Base-by-base conservation (phyloP, 2,113 vertebrate species). In the Cervus canadensis region DNA sequence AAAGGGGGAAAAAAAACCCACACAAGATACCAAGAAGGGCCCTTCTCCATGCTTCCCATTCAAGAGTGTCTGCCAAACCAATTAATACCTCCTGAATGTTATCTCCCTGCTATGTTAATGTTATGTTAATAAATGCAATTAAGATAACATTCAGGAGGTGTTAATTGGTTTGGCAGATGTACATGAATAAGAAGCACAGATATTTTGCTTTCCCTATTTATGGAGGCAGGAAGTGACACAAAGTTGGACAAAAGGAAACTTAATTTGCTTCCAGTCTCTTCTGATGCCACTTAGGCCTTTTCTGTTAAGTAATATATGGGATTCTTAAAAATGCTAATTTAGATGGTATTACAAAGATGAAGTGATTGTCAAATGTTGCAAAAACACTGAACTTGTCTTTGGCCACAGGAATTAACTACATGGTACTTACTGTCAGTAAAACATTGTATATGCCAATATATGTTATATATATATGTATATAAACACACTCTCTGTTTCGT, bases 71-170 rank as follows among this genome's bases (percentile, higher is more conserved):
- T 97, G 98, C 98, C 98, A 98, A 98, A 96, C 98, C 98, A 98
- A 98, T 98, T 98, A 98, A 97, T 97, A 96, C 95, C 96, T 97
- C 79, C 92, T 98, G 98, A 98, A 97, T 98, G 98, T 97, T 98
- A 98, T 98, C 96, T 97, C 87, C 26, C 95, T 93, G 96, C 96
- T 98, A 97, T 98, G 98, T 90, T 98, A 98, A 98, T 98, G 97
- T 97, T 98, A 98, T 98, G 98, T 97, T 98, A 98, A 98, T 98
- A 98, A 98, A 98, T 98, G 98, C 98, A 98, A 98, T 98, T 98
- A 98, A 98, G 98, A 98, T 98, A 98, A 98, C 98, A 97, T 98
- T 98, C 97, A 98, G 96, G 76, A 98, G 96, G 98, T 98, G 97
- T 98, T 98, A 98, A 98, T 98, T 98, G 98, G 98, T 96, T 98